Evolutionary conservation across 2,888 invertebrate genomes (phyloP), one percentile per base, ranked within the genome.

Genomic region (Ophonus ardosiacus): DNA sequence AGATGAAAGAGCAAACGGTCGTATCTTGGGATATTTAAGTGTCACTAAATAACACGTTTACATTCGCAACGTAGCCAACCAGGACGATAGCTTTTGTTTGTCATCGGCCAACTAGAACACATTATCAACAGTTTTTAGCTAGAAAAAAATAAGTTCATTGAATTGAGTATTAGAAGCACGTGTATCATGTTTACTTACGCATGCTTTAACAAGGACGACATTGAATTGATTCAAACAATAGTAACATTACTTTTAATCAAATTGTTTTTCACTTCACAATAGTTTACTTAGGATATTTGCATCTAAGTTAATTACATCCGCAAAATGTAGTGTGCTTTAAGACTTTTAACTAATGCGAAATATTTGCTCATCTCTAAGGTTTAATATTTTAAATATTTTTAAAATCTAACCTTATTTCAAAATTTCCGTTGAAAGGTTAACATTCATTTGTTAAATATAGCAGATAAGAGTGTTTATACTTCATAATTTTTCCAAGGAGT

Each of bases 41-140:
- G 63, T 63, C 24, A 4, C 63, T 68, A 38, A 68, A 68, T 68
- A 68, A 31, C 24, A 38, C 68, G 6, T 40, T 68, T 68, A 18
- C 68, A 68, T 68, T 63, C 38, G 68, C 38, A 68, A 21, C 21
- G 43, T 74, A 74, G 51, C 74, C 74, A 74, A 74, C 43, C 74
- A 74, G 43, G 51, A 74, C 68, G 56, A 15, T 74, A 74, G 74
- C 74, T 74, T 68, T 74, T 74, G 74, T 74, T 74, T 74, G 74
- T 74, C 56, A 74, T 51, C 74, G 74, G 74, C 56, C 74, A 56
- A 74, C 74, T 74, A 74, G 74, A 74, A 74, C 74, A 74, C 74
- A 74, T 56, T 74, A 74, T 74, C 51, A 74, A 74, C 51, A 74
- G 18, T 74, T 74, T 74, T 74, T 51, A 51, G 15, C 74, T 18